Conservation (phyloP, 2,113 vertebrate genomes). For the Cyphomyrus discorhynchus region DNA sequence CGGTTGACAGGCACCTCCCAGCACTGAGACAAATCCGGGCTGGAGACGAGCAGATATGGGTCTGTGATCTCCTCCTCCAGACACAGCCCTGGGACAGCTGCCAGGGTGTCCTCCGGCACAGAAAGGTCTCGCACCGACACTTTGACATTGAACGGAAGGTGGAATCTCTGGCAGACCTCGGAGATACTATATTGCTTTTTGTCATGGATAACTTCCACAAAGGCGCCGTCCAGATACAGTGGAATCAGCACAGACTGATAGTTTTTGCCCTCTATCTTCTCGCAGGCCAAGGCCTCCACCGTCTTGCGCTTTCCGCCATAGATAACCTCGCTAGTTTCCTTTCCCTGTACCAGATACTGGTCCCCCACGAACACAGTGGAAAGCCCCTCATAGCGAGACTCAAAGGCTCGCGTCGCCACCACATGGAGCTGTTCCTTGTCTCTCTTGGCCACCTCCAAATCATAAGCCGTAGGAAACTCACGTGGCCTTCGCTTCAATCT, state of each 20-base stretch:
- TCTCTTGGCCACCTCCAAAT: conserved; percentile 65
- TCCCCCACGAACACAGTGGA: conserved; percentile 68
- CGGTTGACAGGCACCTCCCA: conserved; percentile 69
- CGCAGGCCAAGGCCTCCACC: conserved; percentile 58
- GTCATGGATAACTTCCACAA: conserved; percentile 75
- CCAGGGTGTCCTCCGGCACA: conserved; percentile 66
- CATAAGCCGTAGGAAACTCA: conserved; percentile 72
- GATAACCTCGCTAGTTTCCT: conserved; percentile 47
- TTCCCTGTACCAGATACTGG: conserved; percentile 64
- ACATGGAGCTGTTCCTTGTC: conserved; percentile 67
- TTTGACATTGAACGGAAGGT: conserved; percentile 73
- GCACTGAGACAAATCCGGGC: conserved; percentile 49
- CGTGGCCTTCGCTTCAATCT: conserved; percentile 72
- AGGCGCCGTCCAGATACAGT: conserved; percentile 70
- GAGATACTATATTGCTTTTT: conserved; percentile 65
- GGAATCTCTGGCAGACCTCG: conserved; percentile 63
- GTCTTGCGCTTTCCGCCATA: conserved; percentile 45
- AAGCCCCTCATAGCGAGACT: conserved; percentile 51
- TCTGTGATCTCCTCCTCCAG: conserved; percentile 76
- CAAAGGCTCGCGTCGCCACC: conserved; percentile 69
- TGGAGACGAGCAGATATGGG: conserved; percentile 66
- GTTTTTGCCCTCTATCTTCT: conserved; percentile 56
- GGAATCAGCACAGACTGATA: conserved; percentile 61
- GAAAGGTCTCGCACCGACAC: conserved; percentile 72
- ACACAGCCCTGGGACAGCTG: conserved; percentile 55